Conservation (phyloP, 2,113 vertebrate species). For the Egretta garzetta region DNA sequence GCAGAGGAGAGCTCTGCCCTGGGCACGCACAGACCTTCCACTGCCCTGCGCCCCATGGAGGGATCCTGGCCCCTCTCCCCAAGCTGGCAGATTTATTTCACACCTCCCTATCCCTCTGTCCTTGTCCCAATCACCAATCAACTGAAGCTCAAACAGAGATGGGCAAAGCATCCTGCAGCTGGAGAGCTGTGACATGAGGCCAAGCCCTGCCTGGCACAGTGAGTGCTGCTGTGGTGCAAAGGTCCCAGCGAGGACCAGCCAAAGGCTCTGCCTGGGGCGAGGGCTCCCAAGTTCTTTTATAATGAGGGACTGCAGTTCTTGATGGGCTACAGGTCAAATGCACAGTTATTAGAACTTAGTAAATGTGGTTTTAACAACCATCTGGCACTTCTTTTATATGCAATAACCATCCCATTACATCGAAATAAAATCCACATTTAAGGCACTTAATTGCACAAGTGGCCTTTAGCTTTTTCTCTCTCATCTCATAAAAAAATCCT, state of each 20-base stretch:
- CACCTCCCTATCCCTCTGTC: neutral
- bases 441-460: conserved; percentile 52
- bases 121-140: neutral
- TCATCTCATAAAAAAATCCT: neutral
- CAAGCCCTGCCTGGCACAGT: neutral
- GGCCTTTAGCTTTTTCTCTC: conserved; percentile 23
- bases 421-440: conserved; percentile 55
- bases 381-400: conserved; percentile 62
- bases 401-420: conserved; percentile 61
- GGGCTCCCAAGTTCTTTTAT: neutral
- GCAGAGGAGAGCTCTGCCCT: neutral
- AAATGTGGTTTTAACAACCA: conserved; percentile 63
- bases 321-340: conserved; percentile 41
- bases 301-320: neutral
- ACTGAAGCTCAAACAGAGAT: neutral
- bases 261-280: neutral
- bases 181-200: neutral
- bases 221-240: neutral
- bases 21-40: neutral
- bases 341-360: conserved; percentile 42
- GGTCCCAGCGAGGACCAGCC: neutral
- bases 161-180: neutral
- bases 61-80: neutral
- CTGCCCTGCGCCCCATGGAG: neutral
- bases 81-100: neutral